A percentile compares a stretch with the other conserved stretches of the same genome.
These are phyloP conservation scores for Enteromius fasciolatus DNA, from an alignment of 2,797 vertebrate species.

Conservation along the genomic window DNA sequence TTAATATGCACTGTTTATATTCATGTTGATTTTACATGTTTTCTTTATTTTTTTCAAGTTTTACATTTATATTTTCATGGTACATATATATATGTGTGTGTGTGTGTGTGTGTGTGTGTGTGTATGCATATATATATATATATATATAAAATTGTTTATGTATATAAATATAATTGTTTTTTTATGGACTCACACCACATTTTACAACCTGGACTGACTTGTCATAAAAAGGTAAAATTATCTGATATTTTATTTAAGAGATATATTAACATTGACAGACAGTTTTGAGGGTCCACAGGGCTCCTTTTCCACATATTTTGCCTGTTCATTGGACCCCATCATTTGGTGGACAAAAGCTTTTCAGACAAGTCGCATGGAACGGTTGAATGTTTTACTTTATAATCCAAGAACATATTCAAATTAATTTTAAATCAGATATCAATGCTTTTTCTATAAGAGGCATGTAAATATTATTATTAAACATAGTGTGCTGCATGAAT, in stretches of 20 bases:
- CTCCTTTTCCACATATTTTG: neutral
- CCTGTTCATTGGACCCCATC: neutral
- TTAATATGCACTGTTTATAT: neutral
- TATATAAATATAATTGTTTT: too few species aligned
- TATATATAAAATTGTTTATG: neutral
- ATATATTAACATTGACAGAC: neutral
- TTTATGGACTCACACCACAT: neutral
- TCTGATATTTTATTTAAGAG: neutral
- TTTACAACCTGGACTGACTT: neutral
- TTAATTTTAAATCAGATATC: neutral
- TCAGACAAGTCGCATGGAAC: neutral
- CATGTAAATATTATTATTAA: neutral
- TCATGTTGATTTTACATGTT: neutral
- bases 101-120: too few species aligned
- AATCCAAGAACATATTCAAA: neutral
- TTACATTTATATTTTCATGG: too few species aligned
- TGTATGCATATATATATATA: neutral
- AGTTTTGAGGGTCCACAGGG: neutral
- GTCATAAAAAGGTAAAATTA: neutral
- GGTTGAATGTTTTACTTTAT: neutral
- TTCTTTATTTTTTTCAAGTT: neutral
- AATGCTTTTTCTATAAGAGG: neutral
- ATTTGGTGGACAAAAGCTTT: neutral
- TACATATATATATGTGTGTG: neutral
- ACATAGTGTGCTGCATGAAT: neutral